Percentiles rank a stretch among this genome's conserved stretches.
Conservation (phyloP, 1,140 invertebrate species). For the Psix sp. region DNA sequence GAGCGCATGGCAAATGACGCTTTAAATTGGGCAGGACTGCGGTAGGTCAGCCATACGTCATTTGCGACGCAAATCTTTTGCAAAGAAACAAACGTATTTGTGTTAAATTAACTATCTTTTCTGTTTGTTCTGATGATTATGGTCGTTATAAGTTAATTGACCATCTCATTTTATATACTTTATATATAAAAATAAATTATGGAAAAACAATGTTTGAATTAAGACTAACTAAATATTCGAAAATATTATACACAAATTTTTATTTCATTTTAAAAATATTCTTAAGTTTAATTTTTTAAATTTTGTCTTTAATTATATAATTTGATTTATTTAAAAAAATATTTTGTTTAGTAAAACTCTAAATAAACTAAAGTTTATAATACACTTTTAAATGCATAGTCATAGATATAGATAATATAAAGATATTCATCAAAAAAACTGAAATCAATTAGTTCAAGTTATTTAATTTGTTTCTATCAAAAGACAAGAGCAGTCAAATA, state of each 20-base stretch:
- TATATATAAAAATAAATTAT: not conserved
- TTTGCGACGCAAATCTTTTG: slow-evolving; percentile 46
- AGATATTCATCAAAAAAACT: too few species aligned
- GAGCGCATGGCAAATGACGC: slow-evolving; percentile 66
- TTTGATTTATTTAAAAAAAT: too few species aligned
- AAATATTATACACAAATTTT: too few species aligned
- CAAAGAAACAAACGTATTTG: slow-evolving; percentile 32
- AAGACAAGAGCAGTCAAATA: too few species aligned
- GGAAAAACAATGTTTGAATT: not conserved
- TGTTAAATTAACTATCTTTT: slow-evolving; percentile 43
- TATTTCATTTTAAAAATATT: not conserved
- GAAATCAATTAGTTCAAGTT: too few species aligned
- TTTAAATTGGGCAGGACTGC: slow-evolving; percentile 67
- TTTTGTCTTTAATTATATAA: not conserved
- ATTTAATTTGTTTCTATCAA: too few species aligned
- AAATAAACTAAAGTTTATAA: too few species aligned
- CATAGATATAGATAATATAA: too few species aligned
- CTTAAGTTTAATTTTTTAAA: too few species aligned
- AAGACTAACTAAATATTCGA: not conserved
- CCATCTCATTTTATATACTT: not conserved
- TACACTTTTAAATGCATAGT: too few species aligned
- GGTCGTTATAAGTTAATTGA: not conserved
- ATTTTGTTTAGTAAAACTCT: too few species aligned
- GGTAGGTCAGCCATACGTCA: slow-evolving; percentile 65
- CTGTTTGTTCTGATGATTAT: slow-evolving; percentile 1